Evolutionary conservation across 2,113 vertebrate species (phyloP).

Genomic region (Silurus meridionalis): DNA sequence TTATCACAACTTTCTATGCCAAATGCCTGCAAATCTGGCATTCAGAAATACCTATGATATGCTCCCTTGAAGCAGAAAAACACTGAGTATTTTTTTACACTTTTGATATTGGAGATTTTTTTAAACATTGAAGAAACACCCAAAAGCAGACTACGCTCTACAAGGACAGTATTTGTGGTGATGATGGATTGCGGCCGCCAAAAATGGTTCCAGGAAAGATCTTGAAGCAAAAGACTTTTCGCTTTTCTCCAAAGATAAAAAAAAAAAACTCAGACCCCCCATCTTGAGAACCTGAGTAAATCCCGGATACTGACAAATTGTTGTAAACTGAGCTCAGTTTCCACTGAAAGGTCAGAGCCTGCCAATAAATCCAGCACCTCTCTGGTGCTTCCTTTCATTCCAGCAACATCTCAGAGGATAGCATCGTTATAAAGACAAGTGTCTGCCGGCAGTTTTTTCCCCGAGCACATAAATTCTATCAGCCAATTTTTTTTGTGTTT

Average conservation of each 20-base stretch:
- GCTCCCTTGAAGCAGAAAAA: slow-evolving; percentile 13
- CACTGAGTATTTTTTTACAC: neutral
- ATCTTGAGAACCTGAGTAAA: neutral
- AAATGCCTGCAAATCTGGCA: neutral
- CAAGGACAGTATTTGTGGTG: slow-evolving; percentile 1
- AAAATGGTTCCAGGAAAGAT: neutral
- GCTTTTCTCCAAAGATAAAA: slow-evolving; percentile 4
- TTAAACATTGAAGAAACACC: neutral
- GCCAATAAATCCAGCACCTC: slow-evolving; percentile 34
- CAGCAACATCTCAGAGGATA: slow-evolving; percentile 9
- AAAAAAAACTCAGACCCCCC: neutral
- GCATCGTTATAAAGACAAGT: slow-evolving; percentile 46
- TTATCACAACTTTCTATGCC: neutral
- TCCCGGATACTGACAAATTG: slow-evolving; percentile 27
- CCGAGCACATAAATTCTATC: slow-evolving; percentile 18
- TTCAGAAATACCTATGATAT: slow-evolving; percentile 9
- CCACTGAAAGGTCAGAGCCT: slow-evolving; percentile 38
- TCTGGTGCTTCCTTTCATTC: slow-evolving; percentile 18
- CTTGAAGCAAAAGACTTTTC: neutral
- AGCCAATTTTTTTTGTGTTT: slow-evolving; percentile 14
- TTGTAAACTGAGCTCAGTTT: slow-evolving; percentile 12
- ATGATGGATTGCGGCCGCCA: neutral
- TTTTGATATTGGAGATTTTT: neutral
- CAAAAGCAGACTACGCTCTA: neutral
- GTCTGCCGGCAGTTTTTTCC: slow-evolving; percentile 18